These are phyloP conservation scores for Malacoraja senta DNA, from an alignment of 2,797 vertebrate species.

Conservation along the genomic window DNA sequence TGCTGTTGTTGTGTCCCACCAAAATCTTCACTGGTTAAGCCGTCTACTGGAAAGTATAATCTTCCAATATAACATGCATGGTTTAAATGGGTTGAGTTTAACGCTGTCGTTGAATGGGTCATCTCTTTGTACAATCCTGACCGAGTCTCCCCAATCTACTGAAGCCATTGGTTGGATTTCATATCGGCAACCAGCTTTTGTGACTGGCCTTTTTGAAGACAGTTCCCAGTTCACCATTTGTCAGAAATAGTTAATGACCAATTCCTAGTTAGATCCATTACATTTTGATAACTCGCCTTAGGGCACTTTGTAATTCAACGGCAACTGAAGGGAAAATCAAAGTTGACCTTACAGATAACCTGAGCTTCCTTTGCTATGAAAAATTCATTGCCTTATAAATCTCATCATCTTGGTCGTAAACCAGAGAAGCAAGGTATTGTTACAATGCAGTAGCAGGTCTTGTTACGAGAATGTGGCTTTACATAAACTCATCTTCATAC, in stretches of 20 bases:
- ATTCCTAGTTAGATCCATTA: not conserved
- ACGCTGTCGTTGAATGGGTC: not conserved
- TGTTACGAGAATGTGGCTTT: not conserved
- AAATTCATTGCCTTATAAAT: not conserved
- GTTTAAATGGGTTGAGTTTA: not conserved
- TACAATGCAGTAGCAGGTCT: not conserved
- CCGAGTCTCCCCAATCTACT: too few relatives aligned
- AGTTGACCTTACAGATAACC: not conserved
- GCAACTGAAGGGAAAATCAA: slow-evolving; percentile 1
- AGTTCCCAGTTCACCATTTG: not conserved
- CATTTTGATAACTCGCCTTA: not conserved
- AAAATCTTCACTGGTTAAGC: not conserved
- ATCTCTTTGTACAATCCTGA: not conserved
- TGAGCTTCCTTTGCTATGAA: not conserved
- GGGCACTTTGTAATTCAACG: not conserved
- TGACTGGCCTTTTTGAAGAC: slow-evolving; percentile 7
- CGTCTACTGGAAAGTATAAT: not conserved
- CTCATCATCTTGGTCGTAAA: not conserved
- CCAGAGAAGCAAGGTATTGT: not conserved
- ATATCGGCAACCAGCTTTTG: too few relatives aligned
- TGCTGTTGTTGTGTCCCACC: not conserved
- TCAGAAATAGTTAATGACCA: not conserved
- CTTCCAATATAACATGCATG: not conserved
- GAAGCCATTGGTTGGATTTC: not conserved
- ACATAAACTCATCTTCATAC: not conserved